Base-by-base conservation (phyloP, 2,797 vertebrate species). In the Tokudaia muenninki region DNA sequence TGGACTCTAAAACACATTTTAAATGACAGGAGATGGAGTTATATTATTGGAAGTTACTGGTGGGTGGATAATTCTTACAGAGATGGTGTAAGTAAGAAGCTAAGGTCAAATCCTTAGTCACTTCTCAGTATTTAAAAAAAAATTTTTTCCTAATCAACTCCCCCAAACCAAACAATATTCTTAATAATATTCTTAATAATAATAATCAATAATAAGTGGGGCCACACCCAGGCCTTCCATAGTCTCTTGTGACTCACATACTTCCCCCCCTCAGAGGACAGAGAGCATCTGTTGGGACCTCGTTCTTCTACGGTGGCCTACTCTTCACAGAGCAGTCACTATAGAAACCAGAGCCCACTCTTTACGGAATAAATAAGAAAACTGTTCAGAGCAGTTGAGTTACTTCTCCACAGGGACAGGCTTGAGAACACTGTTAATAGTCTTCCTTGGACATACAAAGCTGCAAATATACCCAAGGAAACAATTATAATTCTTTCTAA, bases 401-500 rank as follows among this genome's bases (percentile, higher is more conserved):
- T 44, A n/a, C 37, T 91, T 90, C 63, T 81, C 59, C 41, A 79
- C 17, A 41, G 7, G 29, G 47, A 55, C 31, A 34, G 77, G 92
- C 5, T 8, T 61, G 37, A 6, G 41, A 75, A 67, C 80, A 84
- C 65, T 91, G 77, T 21, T 87, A 67, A 84, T 24, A 77, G 84
- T 26, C 12, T 90, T 87, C 70, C 50, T 79, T 44, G 75, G 55
- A 72, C 77, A 75, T 52, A 24, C 12, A 6, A 79, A 82, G 57
- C 52, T 55, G 2, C 26, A 90, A 65, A 92, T 50, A 61, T 16
- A 83, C 41, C 72, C 41, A 19, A 94, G 70, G 59, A 70, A 12
- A 83, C 65, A 94, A 79, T 57, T 90, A 72, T 4, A 22, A 41
- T 67, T 91, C 26, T 75, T 16, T 86, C 91, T 3, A 52, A 97